phyloP scores from a whole-genome alignment of 2,888 invertebrate genomes.

The Eristalinus aeneus region DNA sequence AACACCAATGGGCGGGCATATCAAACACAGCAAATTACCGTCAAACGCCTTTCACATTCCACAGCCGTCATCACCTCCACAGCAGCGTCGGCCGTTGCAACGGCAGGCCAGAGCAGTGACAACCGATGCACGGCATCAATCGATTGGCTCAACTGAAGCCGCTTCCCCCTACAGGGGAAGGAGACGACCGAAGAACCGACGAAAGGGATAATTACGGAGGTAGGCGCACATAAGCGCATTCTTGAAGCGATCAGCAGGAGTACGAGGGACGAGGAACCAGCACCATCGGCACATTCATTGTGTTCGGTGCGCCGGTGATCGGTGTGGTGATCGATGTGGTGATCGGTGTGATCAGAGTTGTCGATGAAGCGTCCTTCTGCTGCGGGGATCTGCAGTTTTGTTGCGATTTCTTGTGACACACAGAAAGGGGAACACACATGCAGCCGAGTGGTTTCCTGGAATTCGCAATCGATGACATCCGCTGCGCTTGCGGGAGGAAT shows the following conservation, averaged over 20 bases:
- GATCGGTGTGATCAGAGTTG: not conserved
- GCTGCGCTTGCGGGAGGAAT: constrained; percentile 14
- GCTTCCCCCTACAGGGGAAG: not conserved
- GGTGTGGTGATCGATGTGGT: constrained; percentile 28
- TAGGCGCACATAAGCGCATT: constrained; percentile 21
- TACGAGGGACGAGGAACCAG: not conserved
- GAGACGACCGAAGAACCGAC: constrained; percentile 13
- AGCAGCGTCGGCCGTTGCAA: constrained; percentile 10
- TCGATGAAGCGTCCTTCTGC: not conserved
- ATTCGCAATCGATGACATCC: constrained; percentile 55
- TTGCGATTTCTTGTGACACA: constrained; percentile 22
- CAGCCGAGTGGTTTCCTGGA: constrained; percentile 30
- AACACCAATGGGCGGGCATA: not conserved
- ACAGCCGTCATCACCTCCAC: constrained; percentile 26
- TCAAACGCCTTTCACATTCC: constrained; percentile 61
- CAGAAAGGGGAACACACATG: constrained; percentile 38
- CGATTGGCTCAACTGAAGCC: constrained; percentile 22
- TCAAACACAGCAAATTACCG: constrained; percentile 38
- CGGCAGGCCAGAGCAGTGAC: constrained; percentile 7
- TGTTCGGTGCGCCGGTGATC: constrained; percentile 21
- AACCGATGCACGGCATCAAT: constrained; percentile 49
- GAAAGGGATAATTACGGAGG: constrained; percentile 55
- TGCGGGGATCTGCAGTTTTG: not conserved
- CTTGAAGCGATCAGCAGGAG: constrained; percentile 21
- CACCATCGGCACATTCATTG: constrained; percentile 29